Percentiles rank a stretch among this genome's conserved stretches.
Conservation (phyloP, 2,797 vertebrate genomes). For the Harpagifer antarcticus region DNA sequence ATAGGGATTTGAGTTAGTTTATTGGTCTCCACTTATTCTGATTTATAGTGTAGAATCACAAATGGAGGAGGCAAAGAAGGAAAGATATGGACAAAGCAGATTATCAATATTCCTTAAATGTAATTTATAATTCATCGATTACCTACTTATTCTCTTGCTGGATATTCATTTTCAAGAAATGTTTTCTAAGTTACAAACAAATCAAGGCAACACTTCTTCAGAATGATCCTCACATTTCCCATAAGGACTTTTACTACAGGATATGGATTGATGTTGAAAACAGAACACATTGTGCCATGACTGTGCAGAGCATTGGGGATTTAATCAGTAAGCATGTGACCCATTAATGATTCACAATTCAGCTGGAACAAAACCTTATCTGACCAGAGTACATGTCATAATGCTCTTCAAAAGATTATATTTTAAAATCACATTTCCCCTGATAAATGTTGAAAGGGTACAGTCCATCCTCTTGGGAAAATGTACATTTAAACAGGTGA, state of each 20-base stretch:
- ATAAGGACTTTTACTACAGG: not conserved
- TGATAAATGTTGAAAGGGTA: conserved; percentile 35
- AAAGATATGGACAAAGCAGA: not conserved
- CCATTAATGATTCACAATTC: conserved; percentile 47
- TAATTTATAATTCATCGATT: not conserved
- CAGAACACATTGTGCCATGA: conserved; percentile 1
- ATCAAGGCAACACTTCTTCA: not conserved
- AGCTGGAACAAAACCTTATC: conserved; percentile 27
- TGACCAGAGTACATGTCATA: not conserved
- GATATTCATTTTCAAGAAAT: too few species aligned
- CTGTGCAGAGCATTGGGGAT: conserved; percentile 7
- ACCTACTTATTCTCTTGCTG: not conserved
- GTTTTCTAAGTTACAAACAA: too few species aligned
- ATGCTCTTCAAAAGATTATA: not conserved
- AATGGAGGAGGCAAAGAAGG: not conserved
- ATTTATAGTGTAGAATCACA: not conserved
- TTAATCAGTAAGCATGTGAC: conserved; percentile 40
- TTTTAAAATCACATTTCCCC: not conserved
- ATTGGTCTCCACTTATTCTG: not conserved
- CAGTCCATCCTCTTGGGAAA: conserved; percentile 8
- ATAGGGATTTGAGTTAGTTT: not conserved
- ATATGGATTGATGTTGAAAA: not conserved
- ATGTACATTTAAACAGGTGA: conserved; percentile 33
- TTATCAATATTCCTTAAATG: not conserved
- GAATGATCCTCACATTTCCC: not conserved